Evolutionary conservation across 2,888 invertebrate species (phyloP), one percentile per base, ranked within the genome.

Genomic region (Epistrophe eligans): DNA sequence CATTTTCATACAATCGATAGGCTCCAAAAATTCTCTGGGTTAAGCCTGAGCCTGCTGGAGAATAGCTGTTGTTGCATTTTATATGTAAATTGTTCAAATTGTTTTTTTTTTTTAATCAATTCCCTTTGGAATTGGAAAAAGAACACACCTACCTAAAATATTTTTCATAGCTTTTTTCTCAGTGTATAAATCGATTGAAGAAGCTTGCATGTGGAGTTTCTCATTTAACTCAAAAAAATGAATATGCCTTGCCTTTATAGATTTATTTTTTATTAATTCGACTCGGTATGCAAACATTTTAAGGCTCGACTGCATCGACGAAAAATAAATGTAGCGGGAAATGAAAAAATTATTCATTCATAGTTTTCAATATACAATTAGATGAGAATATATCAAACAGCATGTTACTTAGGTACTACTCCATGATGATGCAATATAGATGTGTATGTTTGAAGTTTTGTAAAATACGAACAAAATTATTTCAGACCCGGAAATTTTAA

Each of bases 291-390:
- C 77, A 38, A 79, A 55, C 57, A n/a, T 76, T 76, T 74, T n/a
- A 24, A 43, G 64, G 55, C 48, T 28, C 70, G 17, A 71, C 70
- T 55, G 57, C 45, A 19, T 24, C 11, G 40, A 35, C 45, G 58
- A 67, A 55, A 74, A 64, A 40, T 58, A 64, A 76, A 79, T 79
- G 62, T 79, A 58, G 64, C 84, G 71, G 48, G 64, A 84, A 79
- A 84, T 79, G 79, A 74, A 76, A 74, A 74, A 79, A 74, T 57
- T 70, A 35, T 79, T 73, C 72, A 83, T 83, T 83, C 83, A 77
- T 74, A 74, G 15, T 77, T 77, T 73, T 77, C 40, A 19, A 43
- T 55, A 43, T 55, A 48, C 6, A 28, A 40, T 40, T 62, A 40
- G 10, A 58, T 11, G n/a, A 28, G n/a, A 57, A 9, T 17, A 32